Percentiles rank a stretch among this genome's conserved stretches.
Conservation (phyloP, 2,888 invertebrate species). For the Neelides folsomi region DNA sequence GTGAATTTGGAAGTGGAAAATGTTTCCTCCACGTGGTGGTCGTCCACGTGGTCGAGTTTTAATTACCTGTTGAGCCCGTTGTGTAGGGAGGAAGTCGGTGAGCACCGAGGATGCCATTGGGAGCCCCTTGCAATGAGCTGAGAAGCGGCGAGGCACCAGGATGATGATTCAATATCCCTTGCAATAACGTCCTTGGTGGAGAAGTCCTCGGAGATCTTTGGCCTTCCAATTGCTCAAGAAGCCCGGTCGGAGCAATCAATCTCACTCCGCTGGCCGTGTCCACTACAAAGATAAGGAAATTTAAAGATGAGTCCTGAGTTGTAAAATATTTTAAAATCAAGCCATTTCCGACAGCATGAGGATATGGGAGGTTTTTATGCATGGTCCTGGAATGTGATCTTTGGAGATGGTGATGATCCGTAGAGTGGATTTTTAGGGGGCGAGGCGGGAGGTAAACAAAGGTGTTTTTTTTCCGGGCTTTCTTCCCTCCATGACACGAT, state of each 20-base stretch:
- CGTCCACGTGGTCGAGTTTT: no score
- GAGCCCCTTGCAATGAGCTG: constrained; percentile 28
- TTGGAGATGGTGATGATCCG: no score
- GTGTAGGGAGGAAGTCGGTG: constrained; percentile 32
- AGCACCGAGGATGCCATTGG: constrained; percentile 29
- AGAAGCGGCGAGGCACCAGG: constrained; percentile 30
- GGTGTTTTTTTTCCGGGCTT: no score
- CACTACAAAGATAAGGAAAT: constrained; percentile 21
- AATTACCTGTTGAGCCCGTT: constrained; percentile 32
- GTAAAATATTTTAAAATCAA: background rate
- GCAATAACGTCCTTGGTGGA: constrained; percentile 32
- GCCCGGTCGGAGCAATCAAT: constrained; percentile 29
- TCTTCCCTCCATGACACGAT: no score
- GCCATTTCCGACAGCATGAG: no score
- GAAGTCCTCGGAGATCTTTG: constrained; percentile 33
- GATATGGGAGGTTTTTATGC: no score
- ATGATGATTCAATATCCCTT: constrained; percentile 34
- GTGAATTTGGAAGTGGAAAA: no score
- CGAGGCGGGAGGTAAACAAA: no score
- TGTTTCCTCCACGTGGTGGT: no score
- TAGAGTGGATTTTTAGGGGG: no score
- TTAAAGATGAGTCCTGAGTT: background rate
- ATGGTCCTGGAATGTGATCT: no score
- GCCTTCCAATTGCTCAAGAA: constrained; percentile 32
- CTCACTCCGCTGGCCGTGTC: constrained; percentile 32